These are phyloP conservation scores for Morbakka virulenta DNA, from an alignment of 30 jellyfish, hydroid and myxozoan genomes.

Conservation along the genomic window DNA sequence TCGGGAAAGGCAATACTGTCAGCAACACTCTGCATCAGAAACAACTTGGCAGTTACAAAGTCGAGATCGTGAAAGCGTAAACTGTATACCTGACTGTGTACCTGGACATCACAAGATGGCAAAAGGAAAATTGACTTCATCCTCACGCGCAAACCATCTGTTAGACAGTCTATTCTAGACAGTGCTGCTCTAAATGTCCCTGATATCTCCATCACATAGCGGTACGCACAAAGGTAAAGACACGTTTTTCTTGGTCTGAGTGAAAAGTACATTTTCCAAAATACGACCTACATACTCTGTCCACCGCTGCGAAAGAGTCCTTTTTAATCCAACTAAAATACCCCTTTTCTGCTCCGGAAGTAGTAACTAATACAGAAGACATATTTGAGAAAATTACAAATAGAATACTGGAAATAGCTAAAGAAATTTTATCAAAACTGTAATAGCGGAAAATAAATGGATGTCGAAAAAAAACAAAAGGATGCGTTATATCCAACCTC, in stretches of 20 bases:
- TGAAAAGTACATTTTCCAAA: background rate
- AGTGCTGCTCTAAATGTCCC: conserved; percentile 5
- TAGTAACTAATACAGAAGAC: background rate
- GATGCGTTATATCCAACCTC: too few relatives aligned
- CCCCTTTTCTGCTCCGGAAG: background rate
- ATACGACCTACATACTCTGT: background rate
- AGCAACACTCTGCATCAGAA: conserved; percentile 1
- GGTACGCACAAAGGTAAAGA: background rate
- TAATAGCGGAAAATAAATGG: background rate
- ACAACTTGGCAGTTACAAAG: background rate
- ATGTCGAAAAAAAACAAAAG: background rate
- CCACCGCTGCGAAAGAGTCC: background rate
- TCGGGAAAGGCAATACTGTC: background rate
- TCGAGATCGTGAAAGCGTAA: too few relatives aligned
- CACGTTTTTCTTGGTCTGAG: conserved; percentile 2
- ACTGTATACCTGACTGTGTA: conserved; percentile 27
- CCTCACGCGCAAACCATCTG: background rate
- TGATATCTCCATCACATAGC: too few relatives aligned
- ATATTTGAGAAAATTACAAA: background rate
- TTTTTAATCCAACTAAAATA: background rate
- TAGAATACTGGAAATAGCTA: background rate
- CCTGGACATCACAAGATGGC: conserved; percentile 19
- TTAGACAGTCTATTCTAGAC: background rate
- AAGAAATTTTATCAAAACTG: background rate
- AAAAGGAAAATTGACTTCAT: conserved; percentile 31